Percentiles rank a stretch among this genome's conserved stretches.
These are phyloP conservation scores for Cynopterus brachyotis DNA, from an alignment of 2,113 vertebrate genomes.

Conservation along the genomic window DNA sequence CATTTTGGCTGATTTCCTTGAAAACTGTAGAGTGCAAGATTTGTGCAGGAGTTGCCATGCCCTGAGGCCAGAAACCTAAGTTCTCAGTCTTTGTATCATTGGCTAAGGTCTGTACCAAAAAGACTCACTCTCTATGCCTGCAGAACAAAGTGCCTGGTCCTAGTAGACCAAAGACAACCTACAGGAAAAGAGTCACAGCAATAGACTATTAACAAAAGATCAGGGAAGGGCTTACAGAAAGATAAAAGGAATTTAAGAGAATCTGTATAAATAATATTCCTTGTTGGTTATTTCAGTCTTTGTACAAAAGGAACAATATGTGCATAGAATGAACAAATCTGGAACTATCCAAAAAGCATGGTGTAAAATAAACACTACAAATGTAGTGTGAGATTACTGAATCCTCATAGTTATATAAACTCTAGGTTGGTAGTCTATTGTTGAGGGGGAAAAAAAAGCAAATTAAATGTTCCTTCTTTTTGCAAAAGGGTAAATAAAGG, in stretches of 20 bases:
- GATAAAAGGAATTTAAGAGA: neutral
- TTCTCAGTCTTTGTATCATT: neutral
- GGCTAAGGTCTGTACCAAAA: neutral
- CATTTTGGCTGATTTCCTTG: neutral
- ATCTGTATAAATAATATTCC: neutral
- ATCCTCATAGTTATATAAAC: neutral
- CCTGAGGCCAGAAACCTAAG: neutral
- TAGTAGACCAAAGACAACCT: neutral
- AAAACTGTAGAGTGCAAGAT: neutral
- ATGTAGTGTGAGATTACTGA: neutral
- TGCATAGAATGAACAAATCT: neutral
- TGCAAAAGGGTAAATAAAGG: neutral
- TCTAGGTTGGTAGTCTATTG: neutral
- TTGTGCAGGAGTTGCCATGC: neutral
- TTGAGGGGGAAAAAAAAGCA: neutral
- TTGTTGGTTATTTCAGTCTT: neutral
- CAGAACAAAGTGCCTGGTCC: too few species aligned
- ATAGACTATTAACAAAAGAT: neutral
- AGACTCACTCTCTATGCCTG: accelerated
- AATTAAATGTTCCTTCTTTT: neutral
- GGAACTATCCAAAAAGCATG: neutral
- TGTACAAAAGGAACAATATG: neutral
- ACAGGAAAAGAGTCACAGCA: neutral
- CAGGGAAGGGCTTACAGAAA: neutral
- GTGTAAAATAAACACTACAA: neutral